Evolutionary conservation across 2,797 vertebrate species (phyloP).

Genomic region (Nyctibius grandis): DNA sequence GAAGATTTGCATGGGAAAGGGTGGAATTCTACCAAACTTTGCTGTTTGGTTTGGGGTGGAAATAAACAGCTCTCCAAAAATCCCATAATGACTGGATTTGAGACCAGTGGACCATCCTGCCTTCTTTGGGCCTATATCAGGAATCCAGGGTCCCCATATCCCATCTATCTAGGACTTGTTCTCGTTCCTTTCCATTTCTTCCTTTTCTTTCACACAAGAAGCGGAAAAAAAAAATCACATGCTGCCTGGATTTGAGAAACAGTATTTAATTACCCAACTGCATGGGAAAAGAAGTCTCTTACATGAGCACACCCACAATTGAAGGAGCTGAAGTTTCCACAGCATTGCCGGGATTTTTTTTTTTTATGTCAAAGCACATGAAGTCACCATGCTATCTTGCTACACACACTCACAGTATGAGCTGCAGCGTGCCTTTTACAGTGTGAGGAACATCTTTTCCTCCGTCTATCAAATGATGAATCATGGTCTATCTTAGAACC

Average conservation of each 20-base stretch:
- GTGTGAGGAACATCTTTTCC: rapidly evolving
- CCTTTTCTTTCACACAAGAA: background rate
- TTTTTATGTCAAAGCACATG: background rate
- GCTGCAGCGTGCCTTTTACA: background rate
- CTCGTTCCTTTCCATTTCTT: background rate
- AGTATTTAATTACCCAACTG: background rate
- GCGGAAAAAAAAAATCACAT: background rate
- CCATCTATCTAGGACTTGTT: background rate
- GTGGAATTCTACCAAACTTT: background rate
- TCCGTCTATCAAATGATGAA: background rate
- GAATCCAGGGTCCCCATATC: background rate
- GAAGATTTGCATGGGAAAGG: background rate
- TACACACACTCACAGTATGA: background rate
- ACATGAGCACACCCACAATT: background rate
- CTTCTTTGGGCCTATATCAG: background rate
- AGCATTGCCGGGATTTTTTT: background rate
- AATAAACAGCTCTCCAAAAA: background rate
- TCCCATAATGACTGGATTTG: background rate
- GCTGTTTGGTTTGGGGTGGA: background rate
- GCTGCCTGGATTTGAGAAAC: background rate
- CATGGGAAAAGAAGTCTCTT: background rate
- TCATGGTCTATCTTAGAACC: constrained; percentile 26
- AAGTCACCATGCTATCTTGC: background rate
- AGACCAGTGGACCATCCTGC: background rate
- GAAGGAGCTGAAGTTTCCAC: background rate